Evolutionary conservation across 2,888 invertebrate genomes (phyloP).

Genomic region (Rhagophthalmus giganteus): DNA sequence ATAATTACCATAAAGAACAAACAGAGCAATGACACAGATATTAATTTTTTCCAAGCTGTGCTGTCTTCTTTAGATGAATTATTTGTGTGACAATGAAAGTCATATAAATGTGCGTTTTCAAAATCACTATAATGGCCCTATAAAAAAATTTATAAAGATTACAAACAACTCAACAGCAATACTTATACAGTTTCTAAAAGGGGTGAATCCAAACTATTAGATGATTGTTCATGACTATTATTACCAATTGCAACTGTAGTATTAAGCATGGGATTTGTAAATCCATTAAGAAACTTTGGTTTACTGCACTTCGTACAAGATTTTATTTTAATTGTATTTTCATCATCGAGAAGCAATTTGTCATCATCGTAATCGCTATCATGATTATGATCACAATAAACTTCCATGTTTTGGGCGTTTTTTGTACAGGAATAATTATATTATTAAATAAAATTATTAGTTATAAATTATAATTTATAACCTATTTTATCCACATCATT

Average conservation of each 20-base stretch:
- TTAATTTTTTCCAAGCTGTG: constrained; percentile 67
- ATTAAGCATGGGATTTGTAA: constrained; percentile 22
- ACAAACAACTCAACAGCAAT: background rate
- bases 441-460: too few relatives aligned
- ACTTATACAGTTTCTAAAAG: constrained; percentile 46
- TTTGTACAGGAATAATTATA: too few relatives aligned
- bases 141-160: background rate
- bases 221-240: constrained; percentile 16
- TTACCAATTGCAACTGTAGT: constrained; percentile 10
- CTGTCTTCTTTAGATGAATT: constrained; percentile 47
- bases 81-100: constrained; percentile 61
- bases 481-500: constrained; percentile 5
- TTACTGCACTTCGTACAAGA: constrained; percentile 34
- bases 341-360: constrained; percentile 50
- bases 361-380: constrained; percentile 44
- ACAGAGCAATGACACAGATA: constrained; percentile 67
- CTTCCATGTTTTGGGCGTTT: constrained; percentile 32
- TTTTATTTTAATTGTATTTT: constrained; percentile 40
- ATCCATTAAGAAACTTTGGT: constrained; percentile 15
- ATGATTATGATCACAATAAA: constrained; percentile 39
- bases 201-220: constrained; percentile 46
- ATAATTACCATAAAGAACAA: constrained; percentile 74
- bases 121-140: constrained; percentile 63
- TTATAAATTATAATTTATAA: background rate
- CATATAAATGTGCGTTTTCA: constrained; percentile 47